Conservation (phyloP, 2,888 invertebrate species). For the Cerceris ruficornis region DNA sequence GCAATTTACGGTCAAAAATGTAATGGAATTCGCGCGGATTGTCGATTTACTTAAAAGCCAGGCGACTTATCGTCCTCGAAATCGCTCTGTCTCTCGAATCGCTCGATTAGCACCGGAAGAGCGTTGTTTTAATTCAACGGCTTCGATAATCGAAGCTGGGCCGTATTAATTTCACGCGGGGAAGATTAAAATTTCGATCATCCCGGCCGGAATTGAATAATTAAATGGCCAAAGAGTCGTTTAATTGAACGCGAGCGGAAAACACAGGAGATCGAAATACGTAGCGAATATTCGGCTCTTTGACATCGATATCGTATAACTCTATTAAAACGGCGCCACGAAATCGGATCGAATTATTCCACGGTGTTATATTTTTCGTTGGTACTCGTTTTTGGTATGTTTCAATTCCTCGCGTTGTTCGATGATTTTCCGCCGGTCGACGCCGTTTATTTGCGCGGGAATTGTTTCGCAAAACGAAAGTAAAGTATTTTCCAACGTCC, state of each 20-base stretch:
- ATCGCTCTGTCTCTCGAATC: neutral
- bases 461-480: no score
- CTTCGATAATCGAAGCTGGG: constrained; percentile 17
- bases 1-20: no score
- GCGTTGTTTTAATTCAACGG: constrained; percentile 10
- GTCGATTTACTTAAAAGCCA: no score
- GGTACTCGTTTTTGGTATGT: no score
- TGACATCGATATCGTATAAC: neutral
- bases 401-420: no score
- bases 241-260: constrained; percentile 14
- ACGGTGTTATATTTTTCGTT: no score
- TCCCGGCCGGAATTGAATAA: constrained; percentile 14
- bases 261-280: neutral
- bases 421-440: no score
- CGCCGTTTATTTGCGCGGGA: no score
- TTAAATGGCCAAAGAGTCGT: constrained; percentile 21
- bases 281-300: neutral
- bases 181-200: constrained; percentile 15
- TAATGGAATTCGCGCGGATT: no score
- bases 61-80: neutral
- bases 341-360: no score
- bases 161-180: constrained; percentile 9
- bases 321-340: neutral
- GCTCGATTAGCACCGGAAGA: constrained; percentile 7
- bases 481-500: no score